Percentiles rank a stretch among this genome's conserved stretches.
Conservation (phyloP, 2,888 invertebrate species). For the Acanthopleura granulata region DNA sequence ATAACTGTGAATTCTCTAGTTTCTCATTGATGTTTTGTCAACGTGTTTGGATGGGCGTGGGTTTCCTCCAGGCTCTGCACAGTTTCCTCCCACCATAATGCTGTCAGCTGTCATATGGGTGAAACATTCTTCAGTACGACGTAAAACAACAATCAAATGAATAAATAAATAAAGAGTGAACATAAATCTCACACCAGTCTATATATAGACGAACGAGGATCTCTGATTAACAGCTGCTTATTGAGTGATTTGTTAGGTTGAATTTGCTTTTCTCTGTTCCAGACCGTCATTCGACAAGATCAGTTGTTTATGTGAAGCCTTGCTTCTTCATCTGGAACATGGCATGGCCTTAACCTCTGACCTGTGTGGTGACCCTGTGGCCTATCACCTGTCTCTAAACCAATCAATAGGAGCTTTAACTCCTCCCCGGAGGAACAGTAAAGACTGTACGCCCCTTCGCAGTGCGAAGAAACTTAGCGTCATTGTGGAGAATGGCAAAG, state of each 20-base stretch:
- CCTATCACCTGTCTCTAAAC: background rate
- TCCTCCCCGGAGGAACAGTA: constrained; percentile 4
- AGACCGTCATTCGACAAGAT: constrained; percentile 92
- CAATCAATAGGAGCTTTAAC: background rate
- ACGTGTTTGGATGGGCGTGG: too few species aligned
- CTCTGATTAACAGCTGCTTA: too few species aligned
- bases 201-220: too few species aligned
- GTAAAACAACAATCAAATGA: too few species aligned
- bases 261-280: constrained; percentile 21
- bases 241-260: background rate
- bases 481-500: constrained; percentile 12
- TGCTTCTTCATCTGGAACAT: constrained; percentile 54
- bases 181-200: too few species aligned
- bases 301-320: constrained; percentile 81
- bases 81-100: too few species aligned
- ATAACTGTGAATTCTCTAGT: too few species aligned
- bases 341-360: constrained; percentile 49
- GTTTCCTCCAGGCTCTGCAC: too few species aligned
- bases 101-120: too few species aligned
- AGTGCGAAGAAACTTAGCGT: constrained; percentile 8
- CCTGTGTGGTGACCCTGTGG: constrained; percentile 52
- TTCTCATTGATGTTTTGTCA: too few species aligned
- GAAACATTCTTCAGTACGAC: too few species aligned
- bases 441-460: background rate
- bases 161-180: too few species aligned